Evolutionary conservation across 2,888 invertebrate genomes (phyloP), one percentile per base, ranked within the genome.

Genomic region (Exephanes ischioxanthus): DNA sequence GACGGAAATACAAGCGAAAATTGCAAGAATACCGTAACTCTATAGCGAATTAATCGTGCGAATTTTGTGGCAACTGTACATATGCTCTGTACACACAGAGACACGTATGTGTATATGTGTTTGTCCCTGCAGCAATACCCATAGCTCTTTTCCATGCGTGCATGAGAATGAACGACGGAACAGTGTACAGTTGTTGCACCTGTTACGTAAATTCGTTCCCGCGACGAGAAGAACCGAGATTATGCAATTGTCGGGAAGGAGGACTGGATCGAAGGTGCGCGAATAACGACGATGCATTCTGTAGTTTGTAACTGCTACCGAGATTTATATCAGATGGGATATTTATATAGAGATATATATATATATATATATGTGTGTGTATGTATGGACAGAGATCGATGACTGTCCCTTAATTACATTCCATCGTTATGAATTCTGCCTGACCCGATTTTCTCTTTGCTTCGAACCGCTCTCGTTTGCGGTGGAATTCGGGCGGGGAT

Each of bases 181-280:
- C 68, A 41, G 77, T 66, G 73, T 61, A 26, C 58, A 41, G 30
- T 16, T 61, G 55, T 3, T 48, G 84, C 80, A 80, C 84, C 77
- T 81, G 80, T 84, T 84, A 73, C 84, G 80, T 81, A 81, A 84
- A 78, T 68, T 61, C 68, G 73, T 81, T 84, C 77, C 68, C 70
- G 68, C 72, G 45, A 71, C 61, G 84, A 84, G 79, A 75, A 70
- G 80, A 77, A 61, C 63, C 68, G 67, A 53, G 37, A 63, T 84
- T 84, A 80, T 77, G 84, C 80, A 84, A 84, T 84, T 77, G 80
- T 77, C 63, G 73, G 48, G 58, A 58, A 80, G 41, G 76, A 66
- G 76, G 71, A 19, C 30, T 22, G 2, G 70, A 37, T 84, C 76
- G 75, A 61, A 70, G 55, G 67, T 73, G 33, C 48, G 41, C 79